These are phyloP conservation scores for Natrix natrix DNA, from an alignment of 2,797 vertebrate species.

Conservation along the genomic window DNA sequence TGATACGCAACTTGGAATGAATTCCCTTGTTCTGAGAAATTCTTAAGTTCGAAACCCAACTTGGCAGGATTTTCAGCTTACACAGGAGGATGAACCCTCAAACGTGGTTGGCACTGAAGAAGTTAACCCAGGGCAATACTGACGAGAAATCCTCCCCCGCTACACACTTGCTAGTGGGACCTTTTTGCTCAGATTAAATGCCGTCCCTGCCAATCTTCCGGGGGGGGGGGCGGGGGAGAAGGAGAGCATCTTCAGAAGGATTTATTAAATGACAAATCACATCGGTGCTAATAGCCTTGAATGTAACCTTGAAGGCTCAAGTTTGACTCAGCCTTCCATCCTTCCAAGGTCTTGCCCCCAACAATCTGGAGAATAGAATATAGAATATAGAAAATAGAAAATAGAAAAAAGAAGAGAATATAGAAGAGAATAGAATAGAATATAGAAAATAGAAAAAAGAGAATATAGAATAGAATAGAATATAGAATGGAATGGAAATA, in stretches of 20 bases:
- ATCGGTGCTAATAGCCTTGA: not conserved
- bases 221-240: rapidly evolving
- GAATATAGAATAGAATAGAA: too few species aligned
- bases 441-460: too few species aligned
- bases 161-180: not conserved
- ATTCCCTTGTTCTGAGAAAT: not conserved
- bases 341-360: too few species aligned
- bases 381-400: too few species aligned
- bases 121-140: not conserved
- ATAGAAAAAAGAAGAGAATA: too few species aligned
- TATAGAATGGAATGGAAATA: too few species aligned
- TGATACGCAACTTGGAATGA: not conserved
- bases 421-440: too few species aligned
- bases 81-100: not conserved
- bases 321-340: too few species aligned
- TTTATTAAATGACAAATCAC: not conserved
- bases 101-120: not conserved
- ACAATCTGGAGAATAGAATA: too few species aligned
- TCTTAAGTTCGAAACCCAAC: not conserved
- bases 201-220: not conserved
- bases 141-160: too few species aligned
- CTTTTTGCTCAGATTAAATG: not conserved
- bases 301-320: too few species aligned
- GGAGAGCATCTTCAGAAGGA: not conserved
- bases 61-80: not conserved